phyloP scores from a whole-genome alignment of 2,888 invertebrate genomes.

The Cryptocephalus moraei region DNA sequence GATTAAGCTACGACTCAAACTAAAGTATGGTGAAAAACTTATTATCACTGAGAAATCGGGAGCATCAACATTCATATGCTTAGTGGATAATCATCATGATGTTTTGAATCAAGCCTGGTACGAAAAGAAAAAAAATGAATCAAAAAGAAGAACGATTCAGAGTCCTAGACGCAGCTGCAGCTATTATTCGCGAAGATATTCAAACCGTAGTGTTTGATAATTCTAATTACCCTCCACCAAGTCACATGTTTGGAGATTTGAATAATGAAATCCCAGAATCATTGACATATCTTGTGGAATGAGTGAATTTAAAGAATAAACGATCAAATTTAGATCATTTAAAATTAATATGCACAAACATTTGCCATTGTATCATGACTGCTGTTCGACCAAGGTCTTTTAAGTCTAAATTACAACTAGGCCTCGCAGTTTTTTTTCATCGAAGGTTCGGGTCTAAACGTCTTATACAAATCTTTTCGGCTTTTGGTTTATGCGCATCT shows the following conservation, averaged over 20 bases:
- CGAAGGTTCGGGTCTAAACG: slow-evolving; percentile 17
- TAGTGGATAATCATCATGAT: slow-evolving; percentile 1
- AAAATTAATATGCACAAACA: slow-evolving; percentile 14
- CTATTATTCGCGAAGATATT: slow-evolving; percentile 2
- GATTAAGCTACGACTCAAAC: slow-evolving; percentile 22
- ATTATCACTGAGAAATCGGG: slow-evolving; percentile 22
- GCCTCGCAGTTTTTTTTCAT: slow-evolving; percentile 26
- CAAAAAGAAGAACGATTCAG: slow-evolving; percentile 2
- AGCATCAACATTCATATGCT: slow-evolving; percentile 8
- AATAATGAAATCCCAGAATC: slow-evolving; percentile 23
- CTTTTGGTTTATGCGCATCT: slow-evolving; percentile 17
- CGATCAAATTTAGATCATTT: slow-evolving; percentile 20
- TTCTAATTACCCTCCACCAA: slow-evolving; percentile 19
- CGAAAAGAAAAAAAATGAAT: slow-evolving; percentile 2
- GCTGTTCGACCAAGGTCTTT: slow-evolving; percentile 20
- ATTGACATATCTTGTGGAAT: slow-evolving; percentile 19
- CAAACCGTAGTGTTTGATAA: slow-evolving; percentile 1
- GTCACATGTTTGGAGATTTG: slow-evolving; percentile 24
- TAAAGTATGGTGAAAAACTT: slow-evolving; percentile 26
- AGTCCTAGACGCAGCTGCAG: slow-evolving; percentile 2
- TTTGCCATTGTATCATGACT: slow-evolving; percentile 18
- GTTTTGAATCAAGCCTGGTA: slow-evolving; percentile 3
- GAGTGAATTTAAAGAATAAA: slow-evolving; percentile 24
- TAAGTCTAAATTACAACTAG: slow-evolving; percentile 30
- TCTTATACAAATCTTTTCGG: slow-evolving; percentile 15